These are phyloP conservation scores for Nesometra sesokonis DNA, from an alignment of 35 echinoderm and acorn worm genomes.

Conservation along the genomic window DNA sequence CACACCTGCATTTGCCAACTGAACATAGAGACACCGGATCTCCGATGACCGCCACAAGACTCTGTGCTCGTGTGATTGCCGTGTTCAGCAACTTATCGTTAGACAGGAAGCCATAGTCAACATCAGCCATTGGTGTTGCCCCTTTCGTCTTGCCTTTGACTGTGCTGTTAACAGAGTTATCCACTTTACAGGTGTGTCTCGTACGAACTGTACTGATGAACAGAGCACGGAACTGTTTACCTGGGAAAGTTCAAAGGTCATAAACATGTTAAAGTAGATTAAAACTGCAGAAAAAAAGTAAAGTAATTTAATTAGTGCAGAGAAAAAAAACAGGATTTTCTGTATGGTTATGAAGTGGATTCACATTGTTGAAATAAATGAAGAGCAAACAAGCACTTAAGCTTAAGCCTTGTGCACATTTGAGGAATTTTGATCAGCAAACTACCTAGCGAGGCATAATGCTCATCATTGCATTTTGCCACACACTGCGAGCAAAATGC, in stretches of 20 bases:
- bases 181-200: constrained; percentile 64
- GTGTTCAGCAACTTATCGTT: constrained; percentile 93
- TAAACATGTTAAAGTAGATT: neutral
- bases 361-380: no score
- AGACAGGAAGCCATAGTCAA: constrained; percentile 90
- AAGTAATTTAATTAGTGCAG: no score
- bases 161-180: constrained; percentile 4
- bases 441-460: no score
- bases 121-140: constrained; percentile 38
- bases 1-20: constrained; percentile 86
- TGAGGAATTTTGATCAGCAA: no score
- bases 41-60: constrained; percentile 77
- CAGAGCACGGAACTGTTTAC: constrained; percentile 92
- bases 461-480: no score
- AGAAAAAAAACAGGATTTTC: no score
- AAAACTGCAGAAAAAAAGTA: no score
- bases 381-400: no score
- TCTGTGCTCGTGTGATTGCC: constrained; percentile 93
- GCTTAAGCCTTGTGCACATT: no score
- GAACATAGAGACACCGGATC: constrained; percentile 84
- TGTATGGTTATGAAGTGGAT: no score
- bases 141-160: constrained; percentile 35
- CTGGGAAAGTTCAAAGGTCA: constrained; percentile 20
- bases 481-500: no score
- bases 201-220: constrained; percentile 98